These are phyloP conservation scores for Lamellibrachia columna DNA, from an alignment of 2,888 invertebrate genomes.

Conservation along the genomic window DNA sequence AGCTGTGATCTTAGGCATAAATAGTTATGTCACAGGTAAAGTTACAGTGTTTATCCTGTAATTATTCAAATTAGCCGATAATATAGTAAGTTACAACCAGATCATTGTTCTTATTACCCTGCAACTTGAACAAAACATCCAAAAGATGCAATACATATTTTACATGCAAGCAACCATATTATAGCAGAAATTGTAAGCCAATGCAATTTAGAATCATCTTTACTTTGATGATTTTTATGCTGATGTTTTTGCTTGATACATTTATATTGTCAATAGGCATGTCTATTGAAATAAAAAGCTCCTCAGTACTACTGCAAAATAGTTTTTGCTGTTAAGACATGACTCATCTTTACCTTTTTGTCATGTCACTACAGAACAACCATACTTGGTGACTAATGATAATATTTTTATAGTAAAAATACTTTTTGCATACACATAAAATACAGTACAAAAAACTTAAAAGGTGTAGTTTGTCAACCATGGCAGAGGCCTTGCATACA, in stretches of 20 bases:
- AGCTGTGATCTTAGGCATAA: conserved; percentile 5
- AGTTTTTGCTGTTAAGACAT: neutral
- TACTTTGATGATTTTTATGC: no score
- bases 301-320: neutral
- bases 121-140: neutral
- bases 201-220: no score
- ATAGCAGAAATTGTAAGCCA: neutral
- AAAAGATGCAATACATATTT: neutral
- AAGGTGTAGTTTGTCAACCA: neutral
- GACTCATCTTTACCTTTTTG: neutral
- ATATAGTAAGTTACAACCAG: neutral
- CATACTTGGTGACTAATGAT: neutral
- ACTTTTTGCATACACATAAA: neutral
- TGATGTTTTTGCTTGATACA: no score
- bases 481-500: neutral
- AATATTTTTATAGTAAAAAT: neutral
- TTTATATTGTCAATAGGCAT: no score
- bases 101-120: neutral
- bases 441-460: neutral
- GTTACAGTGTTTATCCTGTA: neutral
- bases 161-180: neutral
- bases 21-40: neutral
- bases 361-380: neutral
- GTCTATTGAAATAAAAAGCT: neutral
- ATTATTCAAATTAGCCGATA: neutral